Conservation (phyloP, 92 coral and sea anemone species). For the Montipora capitata region DNA sequence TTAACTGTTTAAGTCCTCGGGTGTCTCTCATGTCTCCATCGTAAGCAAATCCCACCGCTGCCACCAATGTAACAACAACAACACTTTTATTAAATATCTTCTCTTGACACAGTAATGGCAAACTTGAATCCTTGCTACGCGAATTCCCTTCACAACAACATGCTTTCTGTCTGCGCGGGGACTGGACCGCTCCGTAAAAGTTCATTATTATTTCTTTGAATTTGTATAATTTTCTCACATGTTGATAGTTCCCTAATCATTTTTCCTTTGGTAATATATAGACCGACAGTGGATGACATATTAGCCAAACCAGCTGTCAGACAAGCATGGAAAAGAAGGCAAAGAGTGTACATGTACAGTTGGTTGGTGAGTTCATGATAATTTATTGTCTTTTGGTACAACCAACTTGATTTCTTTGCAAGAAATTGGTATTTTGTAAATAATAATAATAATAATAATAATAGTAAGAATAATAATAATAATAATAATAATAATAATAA, state of each 20-base stretch:
- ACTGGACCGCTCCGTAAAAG: too few species aligned
- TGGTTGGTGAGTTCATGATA: slow-evolving; percentile 69
- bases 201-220: too few species aligned
- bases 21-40: too few species aligned
- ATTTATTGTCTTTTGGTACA: background rate
- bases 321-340: slow-evolving; percentile 89
- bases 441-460: background rate
- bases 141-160: too few species aligned
- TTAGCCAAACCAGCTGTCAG: slow-evolving; percentile 83
- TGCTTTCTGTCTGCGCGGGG: too few species aligned
- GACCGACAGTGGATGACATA: slow-evolving; percentile 95
- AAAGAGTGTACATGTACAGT: slow-evolving; percentile 78
- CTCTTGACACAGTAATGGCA: too few species aligned
- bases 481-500: too few species aligned
- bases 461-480: background rate
- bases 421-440: background rate
- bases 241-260: background rate
- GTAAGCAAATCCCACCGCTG: too few species aligned
- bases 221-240: background rate
- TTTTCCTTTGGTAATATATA: slow-evolving; percentile 1
- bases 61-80: background rate
- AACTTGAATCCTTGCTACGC: too few species aligned
- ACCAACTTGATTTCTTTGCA: background rate
- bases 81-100: too few species aligned
- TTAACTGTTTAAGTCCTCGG: too few species aligned